Conservation (phyloP, 2,888 invertebrate genomes). For the Caenorhabditis sp. region DNA sequence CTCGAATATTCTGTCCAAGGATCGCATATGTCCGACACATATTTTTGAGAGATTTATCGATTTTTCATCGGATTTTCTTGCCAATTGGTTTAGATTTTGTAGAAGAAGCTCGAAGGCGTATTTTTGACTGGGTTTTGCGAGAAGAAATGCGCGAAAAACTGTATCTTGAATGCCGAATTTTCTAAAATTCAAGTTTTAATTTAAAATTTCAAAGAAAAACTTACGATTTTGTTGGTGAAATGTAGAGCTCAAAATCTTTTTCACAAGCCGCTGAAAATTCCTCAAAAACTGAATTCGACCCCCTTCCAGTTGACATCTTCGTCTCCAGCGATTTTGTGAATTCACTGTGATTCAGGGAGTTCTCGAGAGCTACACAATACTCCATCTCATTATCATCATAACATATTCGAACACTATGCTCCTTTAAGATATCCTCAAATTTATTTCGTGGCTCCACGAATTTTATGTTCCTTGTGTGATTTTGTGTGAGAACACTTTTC, state of each 20-base stretch:
- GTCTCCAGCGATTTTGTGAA: constrained; percentile 11
- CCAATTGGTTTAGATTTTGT: constrained; percentile 14
- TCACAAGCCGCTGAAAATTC: constrained; percentile 17
- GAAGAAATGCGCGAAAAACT: constrained; percentile 21
- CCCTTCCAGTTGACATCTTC: constrained; percentile 3
- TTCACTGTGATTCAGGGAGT: constrained; percentile 19
- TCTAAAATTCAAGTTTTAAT: constrained; percentile 6
- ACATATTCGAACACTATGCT: not conserved
- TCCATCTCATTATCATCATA: constrained; percentile 6
- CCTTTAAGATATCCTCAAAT: constrained; percentile 21
- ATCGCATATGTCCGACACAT: constrained; percentile 26
- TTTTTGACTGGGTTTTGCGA: constrained; percentile 13
- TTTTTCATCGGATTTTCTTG: constrained; percentile 7
- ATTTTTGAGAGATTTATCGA: constrained; percentile 11
- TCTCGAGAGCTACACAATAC: not conserved
- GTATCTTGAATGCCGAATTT: constrained; percentile 30
- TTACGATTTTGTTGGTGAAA: constrained; percentile 23
- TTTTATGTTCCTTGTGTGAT: not conserved
- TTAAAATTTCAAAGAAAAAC: not conserved
- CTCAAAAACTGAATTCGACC: constrained; percentile 3
- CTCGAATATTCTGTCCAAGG: constrained; percentile 23
- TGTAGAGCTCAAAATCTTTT: constrained; percentile 5
- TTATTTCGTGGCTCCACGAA: constrained; percentile 14
- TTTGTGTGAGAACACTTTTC: not conserved
- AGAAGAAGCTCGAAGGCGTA: constrained; percentile 15